Base-by-base conservation (phyloP, 2,797 vertebrate species). In the Coracias cyanogaster region DNA sequence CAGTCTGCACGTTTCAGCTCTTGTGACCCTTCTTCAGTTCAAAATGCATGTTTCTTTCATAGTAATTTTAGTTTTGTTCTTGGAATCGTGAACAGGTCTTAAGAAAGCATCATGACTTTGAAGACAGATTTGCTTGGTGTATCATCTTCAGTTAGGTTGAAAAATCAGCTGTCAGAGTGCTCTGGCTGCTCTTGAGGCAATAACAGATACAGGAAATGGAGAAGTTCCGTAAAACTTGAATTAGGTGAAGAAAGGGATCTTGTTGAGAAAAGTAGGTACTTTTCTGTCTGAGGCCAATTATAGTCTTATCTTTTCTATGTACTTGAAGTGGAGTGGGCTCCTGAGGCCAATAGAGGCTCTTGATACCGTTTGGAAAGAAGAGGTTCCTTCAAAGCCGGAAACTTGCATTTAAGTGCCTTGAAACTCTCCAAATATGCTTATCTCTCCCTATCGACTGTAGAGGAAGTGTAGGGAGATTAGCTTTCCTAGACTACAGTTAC, bases 351-450 rank as follows among this genome's bases (percentile, higher is more conserved):
- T 39, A 70, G 58, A 69, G 77, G 43, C 64, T 89, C 66, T 93
- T 66, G 39, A 74, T 94, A 31, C 26, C n/a, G 24, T 86, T 88
- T 45, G 70, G 90, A 84, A 86, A 86, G 82, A 70, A 81, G 86
- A 82, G 86, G 54, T 90, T 95, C 77, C 61, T 95, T 95, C 77
- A 89, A 79, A 96, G 92, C 83, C 94, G 90, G 93, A 90, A 93
- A 77, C 80, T 67, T 92, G 37, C 9, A 41, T 86, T 48, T 72
- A 72, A 89, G 94, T 95, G 43, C 45, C 58, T 69, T 82, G 62
- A 82, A 93, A 90, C 64, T 93, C 83, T 94, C 80, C 78, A 90
- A 96, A 94, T 94, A 69, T 79, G 77, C 85, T 94, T 96, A 95
- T 95, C 90, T 49, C 93, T 82, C 55, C 35, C 43, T 84, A 86